phyloP scores from a whole-genome alignment of 1,140 invertebrate genomes.

The Aphelenchoides besseyi region DNA sequence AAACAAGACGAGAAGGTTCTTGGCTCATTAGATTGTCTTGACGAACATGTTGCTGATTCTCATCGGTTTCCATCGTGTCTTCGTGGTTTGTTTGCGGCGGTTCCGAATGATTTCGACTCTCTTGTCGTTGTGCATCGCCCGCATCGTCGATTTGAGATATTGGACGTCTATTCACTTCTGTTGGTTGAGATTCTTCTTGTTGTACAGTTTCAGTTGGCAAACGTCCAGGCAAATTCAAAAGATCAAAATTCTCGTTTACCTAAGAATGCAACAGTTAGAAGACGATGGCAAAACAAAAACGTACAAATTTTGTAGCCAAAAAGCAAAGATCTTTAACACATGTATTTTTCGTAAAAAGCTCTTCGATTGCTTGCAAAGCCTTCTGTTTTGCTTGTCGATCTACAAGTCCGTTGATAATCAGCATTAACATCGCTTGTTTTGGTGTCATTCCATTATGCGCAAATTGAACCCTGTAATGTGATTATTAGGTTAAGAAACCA shows the following conservation, averaged over 20 bases:
- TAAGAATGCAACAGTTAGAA: no score
- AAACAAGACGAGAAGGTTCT: background rate
- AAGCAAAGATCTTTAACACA: slow-evolving; percentile 1
- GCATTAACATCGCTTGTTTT: slow-evolving; percentile 16
- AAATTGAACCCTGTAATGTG: no score
- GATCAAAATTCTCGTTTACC: background rate
- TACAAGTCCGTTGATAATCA: slow-evolving; percentile 1
- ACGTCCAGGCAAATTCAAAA: background rate
- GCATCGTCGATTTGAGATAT: background rate
- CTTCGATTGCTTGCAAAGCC: slow-evolving; percentile 11
- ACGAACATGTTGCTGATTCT: background rate
- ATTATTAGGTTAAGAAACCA: no score
- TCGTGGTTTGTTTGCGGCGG: background rate
- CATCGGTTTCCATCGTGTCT: background rate
- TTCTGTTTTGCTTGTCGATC: slow-evolving; percentile 15
- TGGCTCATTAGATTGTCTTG: background rate
- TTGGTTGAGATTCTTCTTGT: no score
- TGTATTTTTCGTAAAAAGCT: background rate
- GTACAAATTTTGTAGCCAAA: slow-evolving; percentile 15
- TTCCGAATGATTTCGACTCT: background rate
- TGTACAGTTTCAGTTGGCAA: no score
- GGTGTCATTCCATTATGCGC: slow-evolving; percentile 20
- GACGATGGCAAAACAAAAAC: slow-evolving; percentile 7
- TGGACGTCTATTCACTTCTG: no score
- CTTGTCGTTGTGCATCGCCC: background rate